Conservation (phyloP, 2,888 invertebrate species). For the Catocala fraxini region DNA sequence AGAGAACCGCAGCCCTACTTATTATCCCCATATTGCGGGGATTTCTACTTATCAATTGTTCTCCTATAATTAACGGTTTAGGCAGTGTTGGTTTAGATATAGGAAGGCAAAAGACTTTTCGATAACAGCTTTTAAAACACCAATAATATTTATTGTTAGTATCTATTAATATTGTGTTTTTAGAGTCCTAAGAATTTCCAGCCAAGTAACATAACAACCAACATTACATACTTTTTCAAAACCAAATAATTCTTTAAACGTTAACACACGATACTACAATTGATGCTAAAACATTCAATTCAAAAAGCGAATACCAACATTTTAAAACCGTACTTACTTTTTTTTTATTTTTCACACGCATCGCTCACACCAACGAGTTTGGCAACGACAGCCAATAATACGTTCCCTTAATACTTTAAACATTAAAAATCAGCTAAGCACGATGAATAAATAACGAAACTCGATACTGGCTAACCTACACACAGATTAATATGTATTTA, state of each 20-base stretch:
- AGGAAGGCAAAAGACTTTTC: too few species aligned
- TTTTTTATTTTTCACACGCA: conserved; percentile 10
- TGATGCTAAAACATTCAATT: conserved; percentile 43
- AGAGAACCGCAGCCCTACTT: too few species aligned
- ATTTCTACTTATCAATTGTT: too few species aligned
- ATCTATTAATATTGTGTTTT: too few species aligned
- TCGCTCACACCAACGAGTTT: conserved; percentile 79
- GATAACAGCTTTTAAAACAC: too few species aligned
- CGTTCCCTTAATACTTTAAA: conserved; percentile 51
- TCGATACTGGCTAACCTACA: conserved; percentile 71
- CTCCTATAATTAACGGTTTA: too few species aligned
- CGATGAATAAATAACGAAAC: conserved; percentile 64
- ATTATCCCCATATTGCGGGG: too few species aligned
- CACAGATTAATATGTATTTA: conserved; percentile 66
- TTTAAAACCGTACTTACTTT: conserved; percentile 26
- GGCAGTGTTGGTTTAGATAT: too few species aligned
- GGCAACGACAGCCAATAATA: conserved; percentile 62
- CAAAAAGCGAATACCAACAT: conserved; percentile 34
- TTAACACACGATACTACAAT: conserved; percentile 31
- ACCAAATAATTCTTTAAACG: conserved; percentile 5
- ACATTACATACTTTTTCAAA: not conserved
- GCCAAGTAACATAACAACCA: conserved; percentile 1
- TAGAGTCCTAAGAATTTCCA: conserved; percentile 7
- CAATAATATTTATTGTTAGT: too few species aligned
- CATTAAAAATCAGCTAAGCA: conserved; percentile 74